These are phyloP conservation scores for Gasterosteus nipponicus DNA, from an alignment of 2,113 vertebrate genomes.

Conservation along the genomic window DNA sequence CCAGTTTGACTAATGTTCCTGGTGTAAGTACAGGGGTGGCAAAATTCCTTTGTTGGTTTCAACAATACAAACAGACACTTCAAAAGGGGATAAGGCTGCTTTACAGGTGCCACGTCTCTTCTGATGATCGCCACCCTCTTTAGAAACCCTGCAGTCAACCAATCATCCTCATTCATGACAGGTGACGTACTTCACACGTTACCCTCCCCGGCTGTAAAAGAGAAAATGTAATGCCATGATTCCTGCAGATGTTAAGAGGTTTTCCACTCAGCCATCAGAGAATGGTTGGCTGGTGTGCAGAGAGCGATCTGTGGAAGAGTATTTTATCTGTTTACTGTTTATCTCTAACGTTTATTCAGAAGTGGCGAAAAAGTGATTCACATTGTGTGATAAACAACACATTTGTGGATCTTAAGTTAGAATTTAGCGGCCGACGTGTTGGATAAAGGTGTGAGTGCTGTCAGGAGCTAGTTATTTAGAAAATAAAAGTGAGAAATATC, in stretches of 20 bases:
- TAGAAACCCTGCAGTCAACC: conserved; percentile 62
- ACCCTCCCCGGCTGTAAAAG: conserved; percentile 40
- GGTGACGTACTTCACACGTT: conserved; percentile 56
- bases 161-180: conserved; percentile 56
- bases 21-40: conserved; percentile 74
- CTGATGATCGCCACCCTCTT: conserved; percentile 56
- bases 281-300: too few relatives aligned
- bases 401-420: conserved; percentile 33
- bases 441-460: conserved; percentile 43
- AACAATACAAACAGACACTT: conserved; percentile 81
- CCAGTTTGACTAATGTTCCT: conserved; percentile 66
- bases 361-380: conserved; percentile 32
- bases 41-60: conserved; percentile 77
- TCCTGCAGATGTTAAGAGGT: conserved; percentile 41
- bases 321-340: neutral
- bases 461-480: conserved; percentile 52
- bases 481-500: conserved; percentile 56
- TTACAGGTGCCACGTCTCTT: conserved; percentile 74
- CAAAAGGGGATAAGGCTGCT: conserved; percentile 74
- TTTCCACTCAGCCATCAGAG: neutral
- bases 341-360: conserved; percentile 14
- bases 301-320: too few relatives aligned
- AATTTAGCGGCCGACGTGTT: conserved; percentile 50
- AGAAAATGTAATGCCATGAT: conserved; percentile 33
- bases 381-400: conserved; percentile 65